These are phyloP conservation scores for Theristus sp. DNA, from an alignment of 2,888 invertebrate species.

Conservation along the genomic window DNA sequence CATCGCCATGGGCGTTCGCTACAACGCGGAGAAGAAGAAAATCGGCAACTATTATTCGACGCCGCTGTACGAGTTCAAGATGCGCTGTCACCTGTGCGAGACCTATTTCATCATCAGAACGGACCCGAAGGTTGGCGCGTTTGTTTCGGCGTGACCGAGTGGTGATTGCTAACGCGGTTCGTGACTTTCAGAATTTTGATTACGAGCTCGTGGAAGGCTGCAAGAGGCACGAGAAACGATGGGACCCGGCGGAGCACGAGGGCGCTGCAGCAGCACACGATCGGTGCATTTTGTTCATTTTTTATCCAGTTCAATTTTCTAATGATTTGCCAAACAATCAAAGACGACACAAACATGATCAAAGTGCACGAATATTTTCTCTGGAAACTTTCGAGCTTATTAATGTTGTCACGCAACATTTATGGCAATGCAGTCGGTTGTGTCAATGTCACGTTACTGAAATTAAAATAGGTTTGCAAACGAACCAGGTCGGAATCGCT, in stretches of 20 bases:
- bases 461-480: too few species aligned
- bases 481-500: background rate
- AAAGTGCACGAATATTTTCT: too few species aligned
- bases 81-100: constrained; percentile 96
- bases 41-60: constrained; percentile 94
- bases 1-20: constrained; percentile 96
- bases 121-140: constrained; percentile 64
- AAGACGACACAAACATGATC: too few species aligned
- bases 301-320: too few species aligned
- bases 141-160: too few species aligned
- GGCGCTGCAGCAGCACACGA: constrained; percentile 39
- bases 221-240: constrained; percentile 82
- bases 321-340: too few species aligned
- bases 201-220: constrained; percentile 88
- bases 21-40: constrained; percentile 48
- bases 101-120: constrained; percentile 95
- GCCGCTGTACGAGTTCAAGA: constrained; percentile 87
- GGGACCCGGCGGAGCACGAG: constrained; percentile 89
- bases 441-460: too few species aligned
- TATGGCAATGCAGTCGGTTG: too few species aligned
- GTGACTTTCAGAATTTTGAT: constrained; percentile 71
- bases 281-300: too few species aligned
- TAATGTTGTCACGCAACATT: too few species aligned
- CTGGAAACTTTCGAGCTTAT: too few species aligned
- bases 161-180: too few species aligned